These are phyloP conservation scores for Teleogryllus oceanicus DNA, from an alignment of 2,888 invertebrate genomes.

Conservation along the genomic window DNA sequence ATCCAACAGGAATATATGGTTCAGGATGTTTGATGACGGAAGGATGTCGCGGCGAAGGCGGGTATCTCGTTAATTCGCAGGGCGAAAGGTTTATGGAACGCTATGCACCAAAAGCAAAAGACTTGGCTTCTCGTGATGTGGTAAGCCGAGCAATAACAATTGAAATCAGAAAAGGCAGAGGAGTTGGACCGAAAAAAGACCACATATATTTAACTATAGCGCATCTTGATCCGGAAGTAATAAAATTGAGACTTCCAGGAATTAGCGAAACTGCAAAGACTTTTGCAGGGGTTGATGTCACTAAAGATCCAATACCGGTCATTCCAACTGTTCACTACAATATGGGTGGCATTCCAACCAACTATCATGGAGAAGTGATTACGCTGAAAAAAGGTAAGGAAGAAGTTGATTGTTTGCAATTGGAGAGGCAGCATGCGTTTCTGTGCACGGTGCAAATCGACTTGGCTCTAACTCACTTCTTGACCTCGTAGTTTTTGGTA, in stretches of 20 bases:
- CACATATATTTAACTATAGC: neutral
- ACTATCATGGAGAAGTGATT: neutral
- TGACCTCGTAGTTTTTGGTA: neutral
- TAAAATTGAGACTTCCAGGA: neutral
- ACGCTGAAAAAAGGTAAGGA: neutral
- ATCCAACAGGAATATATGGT: neutral
- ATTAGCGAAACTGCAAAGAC: neutral
- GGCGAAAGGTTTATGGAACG: neutral
- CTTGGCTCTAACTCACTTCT: neutral
- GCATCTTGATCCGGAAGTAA: neutral
- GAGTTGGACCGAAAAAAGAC: neutral
- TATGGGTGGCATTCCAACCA: neutral
- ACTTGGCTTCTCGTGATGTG: neutral
- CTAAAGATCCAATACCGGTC: neutral
- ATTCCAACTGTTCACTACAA: neutral
- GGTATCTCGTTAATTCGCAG: neutral
- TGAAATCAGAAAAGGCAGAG: neutral
- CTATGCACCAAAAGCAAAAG: neutral
- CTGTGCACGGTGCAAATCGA: neutral
- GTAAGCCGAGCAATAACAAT: neutral
- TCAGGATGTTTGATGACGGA: neutral
- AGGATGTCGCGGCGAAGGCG: neutral
- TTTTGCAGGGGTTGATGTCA: neutral
- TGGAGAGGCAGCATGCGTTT: neutral
- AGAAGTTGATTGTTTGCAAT: neutral